Evolutionary conservation across 2,888 invertebrate genomes (phyloP), one percentile per base, ranked within the genome.

Genomic region (Syrphus vitripennis): DNA sequence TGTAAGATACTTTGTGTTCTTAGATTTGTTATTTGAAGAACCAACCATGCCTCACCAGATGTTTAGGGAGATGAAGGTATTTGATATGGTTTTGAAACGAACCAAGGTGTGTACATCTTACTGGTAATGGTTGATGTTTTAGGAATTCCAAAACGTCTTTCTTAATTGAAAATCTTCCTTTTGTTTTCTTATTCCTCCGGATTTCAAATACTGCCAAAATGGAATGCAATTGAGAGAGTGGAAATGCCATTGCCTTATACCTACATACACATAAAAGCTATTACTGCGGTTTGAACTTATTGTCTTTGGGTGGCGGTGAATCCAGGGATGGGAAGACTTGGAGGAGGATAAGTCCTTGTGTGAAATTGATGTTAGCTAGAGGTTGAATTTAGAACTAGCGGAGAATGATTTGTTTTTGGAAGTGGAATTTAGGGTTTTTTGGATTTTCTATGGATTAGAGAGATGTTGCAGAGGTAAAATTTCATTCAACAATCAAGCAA

Each of bases 1-100:
- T 84, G 80, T 80, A 61, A 84, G 80, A 42, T n/a, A 42, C 55
- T 65, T 53, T 31, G 50, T 37, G 63, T 40, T 31, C 5, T 19
- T 16, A 14, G 63, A 34, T 65, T 45, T 65, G 65, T 29, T 42
- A n/a, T n/a, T n/a, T n/a, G 16, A 42, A 7, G 34, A n/a, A 16
- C 16, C 9, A 29, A 16, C 16, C 9, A 29, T 31, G 24, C 31
- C 6, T 10, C 21, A 26, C 19, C 57, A 63, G 63, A 63, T 42
- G 61, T 61, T 61, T 61, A 42, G 26, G 29, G 16, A 63, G 63
- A 63, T 40, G 19, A 57, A 34, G 50, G 6, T n/a, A 24, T 24
- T 0, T n/a, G 4, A 37, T 9, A 16, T 4, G 50, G 21, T 4
- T 6, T 29, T 29, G 6, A 29, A 6, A 14, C 21, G 21, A 14